A percentile compares a stretch with the other conserved stretches of the same genome.
Evolutionary conservation across 2,888 invertebrate species (phyloP).

Genomic region (Apocheima hispidaria): DNA sequence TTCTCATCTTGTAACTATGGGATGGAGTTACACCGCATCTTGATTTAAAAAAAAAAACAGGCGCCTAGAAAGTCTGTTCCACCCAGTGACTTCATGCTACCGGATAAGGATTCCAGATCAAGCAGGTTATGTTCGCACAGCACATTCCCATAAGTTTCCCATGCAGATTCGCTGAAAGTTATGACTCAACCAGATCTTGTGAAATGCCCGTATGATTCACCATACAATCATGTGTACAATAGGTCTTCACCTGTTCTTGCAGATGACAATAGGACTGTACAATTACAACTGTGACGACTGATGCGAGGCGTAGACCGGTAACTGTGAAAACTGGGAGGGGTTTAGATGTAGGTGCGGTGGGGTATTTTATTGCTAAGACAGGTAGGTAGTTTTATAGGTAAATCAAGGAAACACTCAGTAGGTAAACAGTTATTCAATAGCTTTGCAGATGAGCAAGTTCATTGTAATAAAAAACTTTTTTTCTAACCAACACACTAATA

Average conservation of each 20-base stretch:
- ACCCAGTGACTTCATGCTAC: constrained; percentile 14
- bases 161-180: constrained; percentile 54
- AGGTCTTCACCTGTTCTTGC: constrained; percentile 54
- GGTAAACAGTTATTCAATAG: too few species aligned
- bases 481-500: too few species aligned
- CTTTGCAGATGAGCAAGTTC: too few species aligned
- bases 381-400: not conserved
- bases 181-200: constrained; percentile 53
- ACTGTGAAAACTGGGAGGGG: constrained; percentile 41
- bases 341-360: constrained; percentile 15
- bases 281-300: constrained; percentile 45
- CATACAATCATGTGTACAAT: constrained; percentile 23
- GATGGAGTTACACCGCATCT: not conserved
- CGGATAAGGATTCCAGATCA: constrained; percentile 31
- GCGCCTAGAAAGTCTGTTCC: not conserved
- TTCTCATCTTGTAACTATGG: not conserved
- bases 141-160: constrained; percentile 59
- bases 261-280: constrained; percentile 35
- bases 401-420: not conserved
- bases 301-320: constrained; percentile 44
- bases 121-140: constrained; percentile 41
- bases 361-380: not conserved
- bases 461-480: too few species aligned
- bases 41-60: not conserved
- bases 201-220: constrained; percentile 53